Percentiles rank a stretch among this genome's conserved stretches.
phyloP scores from a whole-genome alignment of 2,113 vertebrate species.

The Eubucco bourcierii region DNA sequence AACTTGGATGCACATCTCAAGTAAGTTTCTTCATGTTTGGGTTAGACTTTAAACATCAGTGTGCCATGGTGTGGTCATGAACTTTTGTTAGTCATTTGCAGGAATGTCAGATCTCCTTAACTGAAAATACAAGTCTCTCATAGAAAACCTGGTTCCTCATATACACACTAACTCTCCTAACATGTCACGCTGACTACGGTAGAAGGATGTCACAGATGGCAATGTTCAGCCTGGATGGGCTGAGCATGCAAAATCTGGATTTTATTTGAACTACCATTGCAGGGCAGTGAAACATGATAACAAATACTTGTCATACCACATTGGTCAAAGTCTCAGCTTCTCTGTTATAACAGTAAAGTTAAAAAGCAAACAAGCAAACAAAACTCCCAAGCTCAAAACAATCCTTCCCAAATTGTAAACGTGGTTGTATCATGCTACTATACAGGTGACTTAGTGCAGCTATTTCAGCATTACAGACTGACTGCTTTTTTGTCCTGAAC shows the following conservation, averaged over 20 bases:
- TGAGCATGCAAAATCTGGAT: neutral
- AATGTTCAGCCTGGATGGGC: neutral
- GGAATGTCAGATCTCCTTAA: neutral
- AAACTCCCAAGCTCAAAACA: neutral
- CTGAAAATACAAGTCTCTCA: neutral
- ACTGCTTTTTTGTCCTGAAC: neutral
- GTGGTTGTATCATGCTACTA: neutral
- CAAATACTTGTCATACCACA: slow-evolving; percentile 19
- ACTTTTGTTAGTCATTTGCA: neutral
- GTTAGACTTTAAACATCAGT: neutral
- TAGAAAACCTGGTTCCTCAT: neutral
- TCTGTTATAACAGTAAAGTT: neutral
- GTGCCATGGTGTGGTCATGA: neutral
- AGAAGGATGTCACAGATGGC: slow-evolving; percentile 3
- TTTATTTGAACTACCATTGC: slow-evolving; percentile 11
- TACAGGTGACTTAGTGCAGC: neutral
- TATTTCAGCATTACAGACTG: neutral
- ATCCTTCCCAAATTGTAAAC: neutral
- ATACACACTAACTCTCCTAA: neutral
- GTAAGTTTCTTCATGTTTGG: neutral
- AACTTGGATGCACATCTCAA: neutral
- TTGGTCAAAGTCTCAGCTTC: neutral
- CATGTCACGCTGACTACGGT: neutral
- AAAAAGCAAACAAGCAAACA: neutral
- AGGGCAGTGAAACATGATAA: slow-evolving; percentile 5